phyloP scores from a whole-genome alignment of 2,113 vertebrate species.

The Platichthys flesus region DNA sequence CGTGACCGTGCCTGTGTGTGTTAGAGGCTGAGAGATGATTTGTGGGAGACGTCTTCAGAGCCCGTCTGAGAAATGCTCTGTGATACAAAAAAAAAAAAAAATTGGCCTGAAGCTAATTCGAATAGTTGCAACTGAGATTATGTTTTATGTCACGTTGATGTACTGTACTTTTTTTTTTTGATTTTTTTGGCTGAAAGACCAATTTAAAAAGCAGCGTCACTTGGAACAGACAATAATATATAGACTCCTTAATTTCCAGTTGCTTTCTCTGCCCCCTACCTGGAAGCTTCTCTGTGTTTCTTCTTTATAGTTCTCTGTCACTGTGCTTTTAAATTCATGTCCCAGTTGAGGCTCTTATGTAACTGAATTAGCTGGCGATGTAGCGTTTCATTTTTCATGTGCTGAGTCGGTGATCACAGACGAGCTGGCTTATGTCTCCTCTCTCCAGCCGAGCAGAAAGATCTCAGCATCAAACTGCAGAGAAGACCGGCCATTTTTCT shows the following conservation, averaged over 20 bases:
- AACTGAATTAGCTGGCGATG: conserved; percentile 63
- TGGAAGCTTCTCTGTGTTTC: conserved; percentile 26
- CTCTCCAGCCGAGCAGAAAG: conserved; percentile 30
- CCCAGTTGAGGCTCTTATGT: conserved; percentile 59
- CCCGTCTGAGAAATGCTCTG: conserved; percentile 28
- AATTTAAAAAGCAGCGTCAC: conserved; percentile 11
- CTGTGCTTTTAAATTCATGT: conserved; percentile 45
- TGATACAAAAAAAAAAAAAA: not conserved
- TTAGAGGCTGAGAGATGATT: conserved; percentile 36
- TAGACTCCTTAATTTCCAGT: not conserved
- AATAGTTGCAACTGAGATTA: conserved; percentile 26
- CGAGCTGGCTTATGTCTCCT: conserved; percentile 47
- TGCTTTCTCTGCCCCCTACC: not conserved
- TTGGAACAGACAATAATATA: conserved; percentile 15
- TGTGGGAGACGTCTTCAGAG: conserved; percentile 38
- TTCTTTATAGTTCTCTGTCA: conserved; percentile 43
- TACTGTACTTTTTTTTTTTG: conserved; percentile 1
- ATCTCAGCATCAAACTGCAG: conserved; percentile 17
- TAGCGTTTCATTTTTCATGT: conserved; percentile 66
- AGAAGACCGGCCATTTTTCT: too few species aligned
- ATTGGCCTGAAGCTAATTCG: conserved; percentile 11
- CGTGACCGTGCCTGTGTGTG: conserved; percentile 16
- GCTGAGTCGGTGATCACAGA: conserved; percentile 52
- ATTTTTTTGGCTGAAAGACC: not conserved
- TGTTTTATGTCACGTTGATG: conserved; percentile 30